Evolutionary conservation across 2,797 vertebrate species (phyloP), one percentile per base, ranked within the genome.

Genomic region (Hirundo rustica): DNA sequence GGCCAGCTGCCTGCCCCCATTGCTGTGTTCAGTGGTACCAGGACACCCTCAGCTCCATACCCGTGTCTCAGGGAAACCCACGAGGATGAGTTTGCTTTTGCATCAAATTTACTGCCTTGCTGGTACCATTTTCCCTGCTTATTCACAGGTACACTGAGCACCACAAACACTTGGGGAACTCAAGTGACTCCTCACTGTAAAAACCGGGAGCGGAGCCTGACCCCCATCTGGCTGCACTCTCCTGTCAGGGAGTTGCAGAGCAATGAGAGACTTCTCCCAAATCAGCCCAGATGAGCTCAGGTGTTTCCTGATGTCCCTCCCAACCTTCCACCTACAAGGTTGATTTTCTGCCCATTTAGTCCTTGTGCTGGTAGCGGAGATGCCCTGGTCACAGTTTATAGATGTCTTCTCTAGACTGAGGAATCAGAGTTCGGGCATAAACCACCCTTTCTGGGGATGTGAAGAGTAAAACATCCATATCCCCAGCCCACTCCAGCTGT

Each of bases 21-120:
- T 15, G 4, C 72, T 17, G 6, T 5, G 13, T 21, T 42, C 40
- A 8, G 29, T 5, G 45, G 6, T 3, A 1, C 21, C 73, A 17
- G 71, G n/a, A 26, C 29, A 16, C n/a, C 16, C 34, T 19, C 36
- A 6, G 40, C 40, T 38, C 60, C 2, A 0, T 4, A 3, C 17
- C 27, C 2, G 0, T 53, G 32, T 53, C 60, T 38, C 27, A 18
- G 38, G 48, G 58, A 36, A 60, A 53, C 16, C 10, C 26, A 5
- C 0, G 1, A 40, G 51, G n/a, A 25, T 38, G 17, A 4, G 10
- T 79, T 45, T 50, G 42, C 66, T 81, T 72, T 70, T 5, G 8
- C 54, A 53, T 50, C 60, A 19, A 0, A 22, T 36, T 30, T 25
- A 9, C 47, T 54, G 62, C 40, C 47, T 79, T 3, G 1, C 55